A percentile compares a stretch with the other conserved stretches of the same genome.
These are phyloP conservation scores for Polyommatus iphigenia DNA, from an alignment of 2,888 invertebrate species.

Conservation along the genomic window DNA sequence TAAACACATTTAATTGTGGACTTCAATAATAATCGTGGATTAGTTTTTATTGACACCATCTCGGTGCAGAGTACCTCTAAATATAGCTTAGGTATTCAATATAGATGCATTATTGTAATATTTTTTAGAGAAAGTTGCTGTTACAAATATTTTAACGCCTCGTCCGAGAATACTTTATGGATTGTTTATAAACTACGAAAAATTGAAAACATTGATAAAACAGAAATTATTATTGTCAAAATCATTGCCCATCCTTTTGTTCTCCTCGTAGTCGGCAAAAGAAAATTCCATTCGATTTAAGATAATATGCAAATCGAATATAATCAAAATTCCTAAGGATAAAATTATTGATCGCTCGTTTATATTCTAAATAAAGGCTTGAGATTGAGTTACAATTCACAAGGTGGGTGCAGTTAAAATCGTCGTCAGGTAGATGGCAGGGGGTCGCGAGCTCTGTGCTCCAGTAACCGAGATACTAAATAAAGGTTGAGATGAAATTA, in stretches of 20 bases:
- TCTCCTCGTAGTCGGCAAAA: no score
- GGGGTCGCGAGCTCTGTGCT: neutral
- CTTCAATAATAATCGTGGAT: neutral
- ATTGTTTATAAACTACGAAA: no score
- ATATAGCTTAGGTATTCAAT: neutral
- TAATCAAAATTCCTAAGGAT: no score
- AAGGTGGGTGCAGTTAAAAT: neutral
- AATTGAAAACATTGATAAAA: no score
- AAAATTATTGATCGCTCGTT: neutral
- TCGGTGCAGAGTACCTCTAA: neutral
- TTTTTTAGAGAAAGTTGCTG: no score
- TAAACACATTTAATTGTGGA: conserved; percentile 11
- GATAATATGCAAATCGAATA: no score
- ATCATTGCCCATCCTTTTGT: no score
- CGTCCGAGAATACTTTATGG: no score
- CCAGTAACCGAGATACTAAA: conserved; percentile 4
- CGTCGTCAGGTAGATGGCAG: neutral
- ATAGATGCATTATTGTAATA: no score
- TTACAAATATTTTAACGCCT: no score
- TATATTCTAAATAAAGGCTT: neutral
- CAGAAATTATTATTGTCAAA: no score
- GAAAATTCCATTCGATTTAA: no score
- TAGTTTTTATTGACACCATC: neutral
- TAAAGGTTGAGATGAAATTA: neutral
- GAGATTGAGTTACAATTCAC: neutral